These are phyloP conservation scores for Phalacrocorax carbo DNA, from an alignment of 2,113 vertebrate genomes.

Conservation along the genomic window DNA sequence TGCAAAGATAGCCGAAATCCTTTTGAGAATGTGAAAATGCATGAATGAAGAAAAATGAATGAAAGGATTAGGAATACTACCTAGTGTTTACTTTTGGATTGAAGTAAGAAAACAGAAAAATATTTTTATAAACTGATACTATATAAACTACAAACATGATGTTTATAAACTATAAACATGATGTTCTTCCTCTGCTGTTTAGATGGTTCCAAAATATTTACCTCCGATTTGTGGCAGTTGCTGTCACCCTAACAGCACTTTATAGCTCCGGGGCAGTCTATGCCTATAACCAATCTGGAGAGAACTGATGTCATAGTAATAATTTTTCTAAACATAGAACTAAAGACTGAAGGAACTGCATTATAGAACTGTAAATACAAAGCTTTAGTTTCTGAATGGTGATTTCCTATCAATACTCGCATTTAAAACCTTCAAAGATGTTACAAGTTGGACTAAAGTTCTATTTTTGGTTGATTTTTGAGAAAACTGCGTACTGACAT, in stretches of 20 bases:
- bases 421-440: background rate
- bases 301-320: background rate
- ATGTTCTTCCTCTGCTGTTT: background rate
- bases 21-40: background rate
- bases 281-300: background rate
- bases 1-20: background rate
- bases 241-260: background rate
- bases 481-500: background rate
- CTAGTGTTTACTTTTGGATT: background rate
- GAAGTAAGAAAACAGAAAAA: background rate
- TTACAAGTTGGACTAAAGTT: background rate
- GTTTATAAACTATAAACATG: no score
- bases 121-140: background rate
- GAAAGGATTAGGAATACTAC: background rate
- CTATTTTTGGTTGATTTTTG: background rate
- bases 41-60: background rate
- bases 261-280: background rate
- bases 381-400: background rate
- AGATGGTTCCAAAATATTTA: background rate
- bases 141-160: no score
- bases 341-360: background rate
- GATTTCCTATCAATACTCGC: background rate
- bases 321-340: background rate
- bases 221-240: background rate
- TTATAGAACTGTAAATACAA: background rate